Percentiles rank a stretch among this genome's conserved stretches.
Evolutionary conservation across 35 echinoderm and acorn worm genomes (phyloP).

Genomic region (Apostichopus parvimensis): DNA sequence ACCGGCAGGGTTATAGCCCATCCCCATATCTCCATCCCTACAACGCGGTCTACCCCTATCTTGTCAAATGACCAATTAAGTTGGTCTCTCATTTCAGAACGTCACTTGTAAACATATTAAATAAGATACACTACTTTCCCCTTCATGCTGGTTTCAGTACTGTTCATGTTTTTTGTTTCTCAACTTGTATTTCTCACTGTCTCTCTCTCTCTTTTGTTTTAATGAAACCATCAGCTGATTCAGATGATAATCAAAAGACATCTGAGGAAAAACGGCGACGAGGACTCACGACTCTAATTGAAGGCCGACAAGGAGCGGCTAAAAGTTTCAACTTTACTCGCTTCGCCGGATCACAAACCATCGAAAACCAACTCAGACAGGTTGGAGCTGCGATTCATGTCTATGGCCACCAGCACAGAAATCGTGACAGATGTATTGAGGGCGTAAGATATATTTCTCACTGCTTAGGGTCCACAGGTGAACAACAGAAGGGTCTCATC

Average conservation of each 20-base stretch:
- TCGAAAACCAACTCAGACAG: conserved; percentile 81
- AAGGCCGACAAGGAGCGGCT: conserved; percentile 77
- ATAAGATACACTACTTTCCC: no score
- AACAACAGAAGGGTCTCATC: conserved; percentile 76
- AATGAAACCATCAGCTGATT: conserved; percentile 14
- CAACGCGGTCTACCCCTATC: no score
- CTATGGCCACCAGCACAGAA: conserved; percentile 96
- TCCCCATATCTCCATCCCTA: no score
- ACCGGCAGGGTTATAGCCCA: no score
- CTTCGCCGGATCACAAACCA: conserved; percentile 77
- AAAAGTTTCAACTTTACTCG: conserved; percentile 93
- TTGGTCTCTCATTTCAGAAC: no score
- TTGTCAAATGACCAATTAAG: no score
- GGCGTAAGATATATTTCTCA: conserved; percentile 91
- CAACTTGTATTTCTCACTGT: background rate
- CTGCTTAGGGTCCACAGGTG: conserved; percentile 85
- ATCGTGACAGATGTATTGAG: conserved; percentile 82
- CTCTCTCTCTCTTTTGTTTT: background rate
- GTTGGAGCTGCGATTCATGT: conserved; percentile 74
- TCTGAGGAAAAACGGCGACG: conserved; percentile 60
- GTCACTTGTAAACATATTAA: no score
- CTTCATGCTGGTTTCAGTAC: no score
- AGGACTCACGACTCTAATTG: conserved; percentile 44
- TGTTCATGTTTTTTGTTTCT: no score
- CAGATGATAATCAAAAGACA: conserved; percentile 58